phyloP scores from a whole-genome alignment of 2,113 vertebrate genomes.

The Pipra filicauda region DNA sequence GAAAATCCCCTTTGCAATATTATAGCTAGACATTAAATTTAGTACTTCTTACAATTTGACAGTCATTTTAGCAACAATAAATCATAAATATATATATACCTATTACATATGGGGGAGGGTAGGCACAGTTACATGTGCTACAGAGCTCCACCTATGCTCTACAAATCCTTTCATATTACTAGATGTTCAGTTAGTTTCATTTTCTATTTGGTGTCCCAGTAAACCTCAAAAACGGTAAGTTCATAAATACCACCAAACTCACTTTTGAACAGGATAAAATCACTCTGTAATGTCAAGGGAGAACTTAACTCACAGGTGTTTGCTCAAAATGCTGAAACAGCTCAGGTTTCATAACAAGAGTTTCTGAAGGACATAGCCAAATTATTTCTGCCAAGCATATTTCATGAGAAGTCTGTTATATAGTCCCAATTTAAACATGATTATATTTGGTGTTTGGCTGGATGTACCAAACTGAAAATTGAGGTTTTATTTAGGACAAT shows the following conservation, averaged over 20 bases:
- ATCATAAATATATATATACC: background rate
- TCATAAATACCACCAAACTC: background rate
- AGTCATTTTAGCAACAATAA: background rate
- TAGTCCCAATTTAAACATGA: background rate
- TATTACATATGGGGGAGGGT: background rate
- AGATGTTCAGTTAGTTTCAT: background rate
- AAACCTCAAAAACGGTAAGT: background rate
- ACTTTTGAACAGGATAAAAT: background rate
- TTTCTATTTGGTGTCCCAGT: background rate
- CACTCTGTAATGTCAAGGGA: background rate
- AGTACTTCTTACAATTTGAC: background rate
- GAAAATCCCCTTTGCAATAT: background rate
- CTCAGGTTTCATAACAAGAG: background rate
- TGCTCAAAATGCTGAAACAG: background rate
- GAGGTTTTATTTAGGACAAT: constrained; percentile 31
- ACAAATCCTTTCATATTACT: background rate
- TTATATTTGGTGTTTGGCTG: constrained; percentile 24
- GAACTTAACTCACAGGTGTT: background rate
- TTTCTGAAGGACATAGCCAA: background rate
- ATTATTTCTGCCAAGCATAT: constrained; percentile 10
- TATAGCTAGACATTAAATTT: background rate
- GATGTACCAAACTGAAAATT: constrained; percentile 14
- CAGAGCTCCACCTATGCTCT: background rate
- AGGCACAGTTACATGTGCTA: background rate
- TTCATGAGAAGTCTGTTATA: constrained; percentile 9